Evolutionary conservation across 2,113 vertebrate species (phyloP).

Genomic region (Odocoileus hemionus): DNA sequence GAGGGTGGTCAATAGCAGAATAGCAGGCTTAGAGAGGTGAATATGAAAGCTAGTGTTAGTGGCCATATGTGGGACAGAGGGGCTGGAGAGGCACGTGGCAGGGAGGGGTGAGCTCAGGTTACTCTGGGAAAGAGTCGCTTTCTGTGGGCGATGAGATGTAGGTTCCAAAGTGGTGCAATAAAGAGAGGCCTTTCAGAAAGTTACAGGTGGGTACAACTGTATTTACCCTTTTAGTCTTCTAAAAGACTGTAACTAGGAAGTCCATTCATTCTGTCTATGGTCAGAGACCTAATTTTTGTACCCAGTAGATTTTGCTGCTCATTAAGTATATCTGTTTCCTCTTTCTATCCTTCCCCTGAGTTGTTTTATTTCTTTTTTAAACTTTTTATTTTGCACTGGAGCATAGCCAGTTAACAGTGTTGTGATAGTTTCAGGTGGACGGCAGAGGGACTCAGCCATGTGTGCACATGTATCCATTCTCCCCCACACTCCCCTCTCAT

Average conservation of each 20-base stretch:
- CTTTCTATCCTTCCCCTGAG: background rate
- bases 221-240: background rate
- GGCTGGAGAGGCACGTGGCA: background rate
- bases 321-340: background rate
- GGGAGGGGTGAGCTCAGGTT: accelerated
- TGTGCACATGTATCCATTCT: background rate
- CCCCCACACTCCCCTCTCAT: background rate
- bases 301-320: background rate
- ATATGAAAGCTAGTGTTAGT: too few relatives aligned
- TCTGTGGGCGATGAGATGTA: background rate
- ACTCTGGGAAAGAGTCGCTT: background rate
- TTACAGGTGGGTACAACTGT: background rate
- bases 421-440: background rate
- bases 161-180: background rate
- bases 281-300: background rate
- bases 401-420: background rate
- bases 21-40: background rate
- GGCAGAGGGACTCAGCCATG: background rate
- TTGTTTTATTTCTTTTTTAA: background rate
- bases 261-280: background rate
- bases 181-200: background rate
- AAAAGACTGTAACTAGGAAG: background rate
- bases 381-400: background rate
- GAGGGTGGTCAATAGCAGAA: background rate
- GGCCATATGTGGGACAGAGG: accelerated